These are phyloP conservation scores for Mimumesa dahlbomi DNA, from an alignment of 2,888 invertebrate species.

Conservation along the genomic window DNA sequence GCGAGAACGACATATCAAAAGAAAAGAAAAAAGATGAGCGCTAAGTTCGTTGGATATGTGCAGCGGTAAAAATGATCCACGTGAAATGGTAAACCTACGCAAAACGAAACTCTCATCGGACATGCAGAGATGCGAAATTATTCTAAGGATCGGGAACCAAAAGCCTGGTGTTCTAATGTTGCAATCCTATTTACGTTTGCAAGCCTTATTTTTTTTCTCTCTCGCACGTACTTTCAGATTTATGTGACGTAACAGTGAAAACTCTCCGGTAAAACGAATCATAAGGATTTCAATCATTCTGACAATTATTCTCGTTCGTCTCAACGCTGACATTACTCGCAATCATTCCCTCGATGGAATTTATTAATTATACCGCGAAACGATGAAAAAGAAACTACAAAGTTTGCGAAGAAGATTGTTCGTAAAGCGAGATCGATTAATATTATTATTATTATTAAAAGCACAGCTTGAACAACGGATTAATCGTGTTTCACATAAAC, in stretches of 20 bases:
- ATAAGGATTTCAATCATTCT: background rate
- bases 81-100: background rate
- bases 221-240: slow-evolving; percentile 34
- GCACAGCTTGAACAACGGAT: background rate
- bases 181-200: slow-evolving; percentile 39
- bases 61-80: slow-evolving; percentile 3
- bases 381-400: background rate
- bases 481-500: slow-evolving; percentile 59
- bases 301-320: too few relatives aligned
- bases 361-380: too few relatives aligned
- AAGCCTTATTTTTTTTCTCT: slow-evolving; percentile 41
- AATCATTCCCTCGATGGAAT: too few relatives aligned
- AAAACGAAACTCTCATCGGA: slow-evolving; percentile 6
- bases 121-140: slow-evolving; percentile 38
- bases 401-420: background rate
- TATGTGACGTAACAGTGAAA: too few relatives aligned
- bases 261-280: too few relatives aligned
- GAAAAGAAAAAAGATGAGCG: background rate
- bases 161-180: slow-evolving; percentile 24
- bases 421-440: background rate
- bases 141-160: slow-evolving; percentile 30
- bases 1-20: background rate
- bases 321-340: too few relatives aligned
- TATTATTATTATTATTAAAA: too few relatives aligned
- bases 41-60: slow-evolving; percentile 22